Evolutionary conservation across 1,140 invertebrate genomes (phyloP), one percentile per base, ranked within the genome.

Genomic region (Ceratoteleas bidentatus): DNA sequence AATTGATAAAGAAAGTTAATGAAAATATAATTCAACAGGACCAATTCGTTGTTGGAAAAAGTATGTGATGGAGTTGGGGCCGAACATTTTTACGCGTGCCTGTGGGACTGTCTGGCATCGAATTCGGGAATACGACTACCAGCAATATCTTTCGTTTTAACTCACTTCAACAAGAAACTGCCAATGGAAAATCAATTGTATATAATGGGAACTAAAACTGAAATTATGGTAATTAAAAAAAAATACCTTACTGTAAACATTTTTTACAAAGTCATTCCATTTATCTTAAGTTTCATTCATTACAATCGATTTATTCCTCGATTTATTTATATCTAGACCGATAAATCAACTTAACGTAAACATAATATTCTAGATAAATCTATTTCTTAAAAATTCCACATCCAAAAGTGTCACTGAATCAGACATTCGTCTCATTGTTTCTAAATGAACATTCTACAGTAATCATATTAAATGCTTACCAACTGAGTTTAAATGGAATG

Each of bases 51-150:
- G 49, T 87, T 98, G 16, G 96, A 96, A 81, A 94, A 96, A 88
- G 95, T 97, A 14, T 96, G 96, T 86, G 93, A 95, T 36, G 95
- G 95, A n/a, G 96, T 97, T 33, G 96, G 95, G 60, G 92, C 94
- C 0, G 93, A 93, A 72, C 95, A 95, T 85, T 98, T 98, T 90
- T 98, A 97, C 90, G 95, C 95, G 0, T 96, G 96, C 85, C 91
- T 98, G 1, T 98, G 97, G 97, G 95, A 98, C 86, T 96, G 96
- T 87, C 93, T 98, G 15, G 93, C 95, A 33, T 95, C 95, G 33
- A 97, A 96, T 92, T 95, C 96, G 15, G 94, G 94, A 6, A 95
- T 98, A n/a, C 93, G 97, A 53, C 91, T 98, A 73, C 96, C 96
- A 5, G 97, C 96, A 13, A 95, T 97, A 72, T 95, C 94, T 15